phyloP scores from a whole-genome alignment of 2,888 invertebrate species.

The Apotomis turbidana region DNA sequence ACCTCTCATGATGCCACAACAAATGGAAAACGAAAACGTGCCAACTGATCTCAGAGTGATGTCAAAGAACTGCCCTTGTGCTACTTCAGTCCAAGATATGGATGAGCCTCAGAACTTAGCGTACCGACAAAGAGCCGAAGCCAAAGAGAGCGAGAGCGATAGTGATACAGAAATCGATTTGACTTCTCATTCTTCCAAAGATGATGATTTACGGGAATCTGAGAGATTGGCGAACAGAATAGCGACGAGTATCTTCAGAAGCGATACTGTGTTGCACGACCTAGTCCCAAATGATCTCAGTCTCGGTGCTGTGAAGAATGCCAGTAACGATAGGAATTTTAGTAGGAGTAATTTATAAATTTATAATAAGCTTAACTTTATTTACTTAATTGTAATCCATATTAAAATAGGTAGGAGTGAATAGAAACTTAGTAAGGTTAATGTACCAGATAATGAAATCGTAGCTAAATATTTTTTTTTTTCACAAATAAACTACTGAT shows the following conservation, averaged over 20 bases:
- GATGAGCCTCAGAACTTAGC: slow-evolving; percentile 75
- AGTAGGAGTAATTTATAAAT: slow-evolving; percentile 65
- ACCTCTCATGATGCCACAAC: slow-evolving; percentile 65
- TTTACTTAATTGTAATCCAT: slow-evolving; percentile 1
- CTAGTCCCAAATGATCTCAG: slow-evolving; percentile 80
- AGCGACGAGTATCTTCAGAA: slow-evolving; percentile 76
- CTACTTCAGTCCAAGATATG: slow-evolving; percentile 51
- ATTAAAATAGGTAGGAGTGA: slow-evolving; percentile 11
- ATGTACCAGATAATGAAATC: background rate
- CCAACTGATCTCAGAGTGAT: slow-evolving; percentile 76
- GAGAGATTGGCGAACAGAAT: slow-evolving; percentile 73
- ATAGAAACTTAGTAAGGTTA: slow-evolving; percentile 1
- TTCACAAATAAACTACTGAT: too few relatives aligned
- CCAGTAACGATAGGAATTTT: slow-evolving; percentile 56
- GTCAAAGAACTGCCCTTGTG: slow-evolving; percentile 69
- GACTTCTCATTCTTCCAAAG: slow-evolving; percentile 78
- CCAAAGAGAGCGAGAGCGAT: slow-evolving; percentile 72
- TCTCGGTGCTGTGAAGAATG: slow-evolving; percentile 65
- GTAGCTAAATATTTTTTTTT: too few relatives aligned
- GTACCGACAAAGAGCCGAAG: slow-evolving; percentile 62
- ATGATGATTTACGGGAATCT: slow-evolving; percentile 76
- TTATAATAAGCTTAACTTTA: slow-evolving; percentile 49
- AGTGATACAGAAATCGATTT: slow-evolving; percentile 80
- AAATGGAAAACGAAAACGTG: slow-evolving; percentile 66
- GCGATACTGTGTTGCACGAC: slow-evolving; percentile 75